Evolutionary conservation across 2,888 invertebrate genomes (phyloP).

Genomic region (Neoscelio sp.): DNA sequence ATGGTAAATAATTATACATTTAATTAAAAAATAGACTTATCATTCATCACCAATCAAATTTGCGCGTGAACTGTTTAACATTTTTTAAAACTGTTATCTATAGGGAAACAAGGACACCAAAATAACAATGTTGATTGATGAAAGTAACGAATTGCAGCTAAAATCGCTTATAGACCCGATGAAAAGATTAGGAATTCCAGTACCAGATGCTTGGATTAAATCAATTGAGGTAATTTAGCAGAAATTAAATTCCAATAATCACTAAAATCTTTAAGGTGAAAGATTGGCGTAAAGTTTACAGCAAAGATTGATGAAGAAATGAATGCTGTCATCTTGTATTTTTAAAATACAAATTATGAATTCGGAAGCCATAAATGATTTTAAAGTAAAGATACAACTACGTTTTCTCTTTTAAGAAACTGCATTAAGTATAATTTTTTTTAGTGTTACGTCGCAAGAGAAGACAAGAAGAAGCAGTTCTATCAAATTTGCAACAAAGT

Average conservation of each 20-base stretch:
- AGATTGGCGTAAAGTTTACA: no score
- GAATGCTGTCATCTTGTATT: no score
- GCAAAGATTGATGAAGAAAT: no score
- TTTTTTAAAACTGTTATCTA: slow-evolving; percentile 9
- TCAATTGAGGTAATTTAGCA: slow-evolving; percentile 70
- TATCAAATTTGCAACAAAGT: slow-evolving; percentile 86
- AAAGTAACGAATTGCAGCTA: slow-evolving; percentile 85
- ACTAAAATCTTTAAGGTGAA: no score
- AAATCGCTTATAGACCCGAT: slow-evolving; percentile 86
- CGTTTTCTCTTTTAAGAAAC: no score
- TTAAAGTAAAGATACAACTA: no score
- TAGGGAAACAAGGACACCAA: slow-evolving; percentile 75
- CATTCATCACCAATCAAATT: not conserved
- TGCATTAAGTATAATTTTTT: slow-evolving; percentile 12
- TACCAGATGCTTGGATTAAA: slow-evolving; percentile 77
- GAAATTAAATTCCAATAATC: no score
- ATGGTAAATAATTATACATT: slow-evolving; percentile 47
- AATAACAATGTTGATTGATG: slow-evolving; percentile 85
- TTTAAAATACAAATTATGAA: not conserved
- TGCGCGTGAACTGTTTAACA: no score
- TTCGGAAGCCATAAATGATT: no score
- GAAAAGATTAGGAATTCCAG: slow-evolving; percentile 80
- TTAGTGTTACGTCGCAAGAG: slow-evolving; percentile 68
- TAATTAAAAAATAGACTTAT: not conserved
- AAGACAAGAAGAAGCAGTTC: slow-evolving; percentile 82